A percentile compares a stretch with the other conserved stretches of the same genome.
Conservation (phyloP, 2,113 vertebrate species). For the Lathamus discolor region DNA sequence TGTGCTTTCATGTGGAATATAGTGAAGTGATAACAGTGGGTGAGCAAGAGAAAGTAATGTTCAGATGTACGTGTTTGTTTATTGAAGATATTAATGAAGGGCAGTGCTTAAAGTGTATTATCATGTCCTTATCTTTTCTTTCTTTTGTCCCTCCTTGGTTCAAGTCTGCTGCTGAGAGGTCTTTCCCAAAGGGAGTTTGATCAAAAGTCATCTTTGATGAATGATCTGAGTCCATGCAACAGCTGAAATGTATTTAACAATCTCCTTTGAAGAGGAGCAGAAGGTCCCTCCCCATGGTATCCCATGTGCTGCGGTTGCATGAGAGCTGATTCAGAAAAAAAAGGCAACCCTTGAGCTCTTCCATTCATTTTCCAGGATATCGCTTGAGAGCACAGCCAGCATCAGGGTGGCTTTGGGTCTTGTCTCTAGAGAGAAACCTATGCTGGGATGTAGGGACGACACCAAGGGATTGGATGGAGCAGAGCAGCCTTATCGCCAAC, state of each 20-base stretch:
- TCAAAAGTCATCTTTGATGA: conserved; percentile 49
- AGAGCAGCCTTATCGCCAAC: background rate
- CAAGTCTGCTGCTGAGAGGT: background rate
- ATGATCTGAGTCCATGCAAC: background rate
- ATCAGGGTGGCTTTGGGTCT: background rate
- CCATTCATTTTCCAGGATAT: background rate
- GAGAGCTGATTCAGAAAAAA: background rate
- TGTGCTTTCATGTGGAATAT: conserved; percentile 68
- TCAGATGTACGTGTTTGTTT: conserved; percentile 48
- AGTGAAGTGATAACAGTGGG: conserved; percentile 55
- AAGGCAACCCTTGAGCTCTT: background rate
- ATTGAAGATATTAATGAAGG: conserved; percentile 65
- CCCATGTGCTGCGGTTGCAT: background rate
- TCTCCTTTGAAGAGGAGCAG: conserved; percentile 8
- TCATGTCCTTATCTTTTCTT: conserved; percentile 37
- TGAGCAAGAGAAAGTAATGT: background rate
- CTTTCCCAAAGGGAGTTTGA: conserved; percentile 11
- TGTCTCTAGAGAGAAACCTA: background rate
- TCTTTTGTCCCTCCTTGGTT: conserved; percentile 21
- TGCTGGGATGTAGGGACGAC: background rate
- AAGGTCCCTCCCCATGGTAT: background rate
- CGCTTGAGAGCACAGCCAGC: accelerated
- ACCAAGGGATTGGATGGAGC: background rate
- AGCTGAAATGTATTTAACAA: background rate
- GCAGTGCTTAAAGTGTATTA: background rate